Conservation (phyloP, 1,140 invertebrate genomes). For the Drosophila ohnishii region DNA sequence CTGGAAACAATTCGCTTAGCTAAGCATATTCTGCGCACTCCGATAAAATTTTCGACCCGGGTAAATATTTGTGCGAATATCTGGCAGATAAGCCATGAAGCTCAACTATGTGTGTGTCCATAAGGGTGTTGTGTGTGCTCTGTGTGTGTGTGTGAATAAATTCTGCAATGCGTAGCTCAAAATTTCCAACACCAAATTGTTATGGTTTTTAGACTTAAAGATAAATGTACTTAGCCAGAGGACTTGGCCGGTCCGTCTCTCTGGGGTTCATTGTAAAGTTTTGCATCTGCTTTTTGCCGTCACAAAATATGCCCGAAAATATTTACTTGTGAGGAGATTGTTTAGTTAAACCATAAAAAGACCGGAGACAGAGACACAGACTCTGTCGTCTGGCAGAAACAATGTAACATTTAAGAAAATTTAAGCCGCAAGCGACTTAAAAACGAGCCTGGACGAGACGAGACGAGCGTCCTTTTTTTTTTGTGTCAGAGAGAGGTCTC, state of each 20-base stretch:
- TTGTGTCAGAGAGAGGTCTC: conserved; percentile 26
- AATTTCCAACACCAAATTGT: conserved; percentile 77
- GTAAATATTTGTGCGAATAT: conserved; percentile 73
- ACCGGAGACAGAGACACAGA: conserved; percentile 10
- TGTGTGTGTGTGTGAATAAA: conserved; percentile 33
- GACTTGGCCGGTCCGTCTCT: conserved; percentile 2
- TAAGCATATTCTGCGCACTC: conserved; percentile 60
- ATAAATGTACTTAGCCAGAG: conserved; percentile 53
- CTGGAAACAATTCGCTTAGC: conserved; percentile 28
- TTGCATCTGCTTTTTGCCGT: conserved; percentile 46
- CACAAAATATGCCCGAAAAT: conserved; percentile 69
- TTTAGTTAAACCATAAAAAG: conserved; percentile 81
- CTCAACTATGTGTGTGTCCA: conserved; percentile 33
- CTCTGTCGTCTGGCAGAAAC: conserved; percentile 50
- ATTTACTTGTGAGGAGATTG: conserved; percentile 76
- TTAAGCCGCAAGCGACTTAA: conserved; percentile 78
- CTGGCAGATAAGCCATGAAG: conserved; percentile 52
- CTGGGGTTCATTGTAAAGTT: conserved; percentile 14
- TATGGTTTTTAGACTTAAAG: conserved; percentile 65
- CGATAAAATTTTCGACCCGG: conserved; percentile 56
- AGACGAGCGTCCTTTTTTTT: conserved; percentile 35
- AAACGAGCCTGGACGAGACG: conserved; percentile 58
- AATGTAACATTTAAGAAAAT: conserved; percentile 79
- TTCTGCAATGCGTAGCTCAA: conserved; percentile 75
- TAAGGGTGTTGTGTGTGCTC: conserved; percentile 27